Percentiles rank a stretch among this genome's conserved stretches.
Evolutionary conservation across 2,888 invertebrate genomes (phyloP).

Genomic region (Dryomyza anilis): DNA sequence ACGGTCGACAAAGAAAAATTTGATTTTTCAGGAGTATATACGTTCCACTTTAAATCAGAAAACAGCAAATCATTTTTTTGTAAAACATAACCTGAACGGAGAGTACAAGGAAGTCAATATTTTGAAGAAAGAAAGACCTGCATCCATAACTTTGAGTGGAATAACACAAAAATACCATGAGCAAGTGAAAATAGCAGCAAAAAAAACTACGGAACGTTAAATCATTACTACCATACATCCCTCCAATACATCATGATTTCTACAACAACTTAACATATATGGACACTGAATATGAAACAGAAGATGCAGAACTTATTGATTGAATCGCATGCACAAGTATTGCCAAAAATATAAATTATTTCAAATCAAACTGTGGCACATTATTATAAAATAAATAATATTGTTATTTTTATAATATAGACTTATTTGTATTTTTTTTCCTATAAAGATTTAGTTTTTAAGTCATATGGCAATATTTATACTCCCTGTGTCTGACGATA

Average conservation of each 20-base stretch:
- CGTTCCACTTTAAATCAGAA: neutral
- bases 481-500: too few species aligned
- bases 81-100: neutral
- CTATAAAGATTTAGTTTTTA: too few species aligned
- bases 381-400: too few species aligned
- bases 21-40: neutral
- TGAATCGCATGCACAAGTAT: too few species aligned
- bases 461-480: too few species aligned
- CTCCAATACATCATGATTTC: neutral
- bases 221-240: neutral
- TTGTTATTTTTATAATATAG: too few species aligned
- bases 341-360: too few species aligned
- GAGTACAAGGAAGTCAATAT: neutral
- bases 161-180: neutral
- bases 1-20: neutral
- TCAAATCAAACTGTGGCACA: too few species aligned
- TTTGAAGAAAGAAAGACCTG: neutral
- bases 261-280: neutral
- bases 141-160: neutral
- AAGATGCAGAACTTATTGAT: too few species aligned
- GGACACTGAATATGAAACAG: conserved; percentile 3
- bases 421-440: too few species aligned
- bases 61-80: neutral
- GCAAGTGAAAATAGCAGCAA: neutral
- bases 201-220: neutral